Percentiles rank a stretch among this genome's conserved stretches.
Evolutionary conservation across 2,797 vertebrate genomes (phyloP).

Genomic region (Muraenolepis orangiensis): DNA sequence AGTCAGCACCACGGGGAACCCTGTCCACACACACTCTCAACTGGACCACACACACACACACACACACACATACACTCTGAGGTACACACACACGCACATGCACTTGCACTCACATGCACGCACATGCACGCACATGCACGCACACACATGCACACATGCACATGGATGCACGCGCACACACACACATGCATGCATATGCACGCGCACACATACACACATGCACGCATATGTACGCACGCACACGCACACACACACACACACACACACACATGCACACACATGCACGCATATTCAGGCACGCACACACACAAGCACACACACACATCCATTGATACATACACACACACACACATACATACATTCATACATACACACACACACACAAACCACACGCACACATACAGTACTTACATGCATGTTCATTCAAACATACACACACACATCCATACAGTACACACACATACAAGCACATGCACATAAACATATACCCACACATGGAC

Average conservation of each 20-base stretch:
- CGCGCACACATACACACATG: not conserved
- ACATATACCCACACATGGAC: not conserved
- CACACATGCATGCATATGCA: not conserved
- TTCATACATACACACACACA: too few relatives aligned
- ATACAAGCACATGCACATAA: not conserved
- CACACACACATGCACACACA: too few relatives aligned
- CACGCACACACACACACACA: not conserved
- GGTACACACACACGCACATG: not conserved
- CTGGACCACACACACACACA: not conserved
- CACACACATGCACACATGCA: not conserved
- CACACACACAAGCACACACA: too few relatives aligned
- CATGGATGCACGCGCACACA: not conserved
- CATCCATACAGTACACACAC: not conserved
- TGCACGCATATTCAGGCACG: too few relatives aligned
- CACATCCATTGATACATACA: not conserved
- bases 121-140: not conserved
- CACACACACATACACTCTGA: not conserved
- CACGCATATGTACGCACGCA: not conserved
- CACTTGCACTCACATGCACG: not conserved
- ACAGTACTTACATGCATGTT: too few relatives aligned
- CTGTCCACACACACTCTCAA: not conserved
- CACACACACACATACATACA: not conserved
- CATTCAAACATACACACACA: not conserved
- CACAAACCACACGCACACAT: not conserved
- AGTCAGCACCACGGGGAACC: not conserved